Evolutionary conservation across 35 echinoderm and acorn worm genomes (phyloP), one percentile per base, ranked within the genome.

Genomic region (Strongylocentrotus purpuratus): DNA sequence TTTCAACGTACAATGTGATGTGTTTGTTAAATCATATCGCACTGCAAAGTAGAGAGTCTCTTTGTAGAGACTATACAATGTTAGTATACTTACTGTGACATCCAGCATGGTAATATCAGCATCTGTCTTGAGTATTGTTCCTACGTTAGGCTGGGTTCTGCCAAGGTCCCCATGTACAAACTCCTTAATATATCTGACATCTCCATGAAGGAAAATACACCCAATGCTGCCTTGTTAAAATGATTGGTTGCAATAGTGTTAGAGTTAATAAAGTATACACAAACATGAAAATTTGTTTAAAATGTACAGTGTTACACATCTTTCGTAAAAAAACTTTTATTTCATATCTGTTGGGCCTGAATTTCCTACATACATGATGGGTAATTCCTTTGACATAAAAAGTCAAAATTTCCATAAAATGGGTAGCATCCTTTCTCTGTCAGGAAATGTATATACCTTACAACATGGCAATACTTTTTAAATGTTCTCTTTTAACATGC

Each of bases 111-210:
- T 55, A 46, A 99, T 99, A 70, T 99, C 98, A 31, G 95, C 94
- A 88, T 99, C 90, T 46, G 96, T 95, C 7, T 96, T 97, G 32
- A 99, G 85, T 31, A 99, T 48, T 4, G 85, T 94, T 5, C 97
- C 95, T 7, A 99, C 31, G 60, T 96, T 98, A 18, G 98, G 98
- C 86, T 96, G 91, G 5, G 98, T 99, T 86, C 98, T 85, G 31
- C 98, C 98, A 96, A 99, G 97, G 85, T 99, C 98, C 33, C 98
- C 95, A 94, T 99, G 98, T 25, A 99, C 97, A 96, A 99, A 99
- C 88, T 99, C 98, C 88, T 99, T 99, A 32, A 99, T 99, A 33
- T 99, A 99, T 86, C 98, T 99, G 92, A 95, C 46, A 65, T 95
- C 31, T n/a, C 7, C 65, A 78, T 78, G 5, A 78, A 78, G 65